A percentile compares a stretch with the other conserved stretches of the same genome.
phyloP scores from a whole-genome alignment of 92 coral and sea anemone genomes.

The Parazoanthus darwini region DNA sequence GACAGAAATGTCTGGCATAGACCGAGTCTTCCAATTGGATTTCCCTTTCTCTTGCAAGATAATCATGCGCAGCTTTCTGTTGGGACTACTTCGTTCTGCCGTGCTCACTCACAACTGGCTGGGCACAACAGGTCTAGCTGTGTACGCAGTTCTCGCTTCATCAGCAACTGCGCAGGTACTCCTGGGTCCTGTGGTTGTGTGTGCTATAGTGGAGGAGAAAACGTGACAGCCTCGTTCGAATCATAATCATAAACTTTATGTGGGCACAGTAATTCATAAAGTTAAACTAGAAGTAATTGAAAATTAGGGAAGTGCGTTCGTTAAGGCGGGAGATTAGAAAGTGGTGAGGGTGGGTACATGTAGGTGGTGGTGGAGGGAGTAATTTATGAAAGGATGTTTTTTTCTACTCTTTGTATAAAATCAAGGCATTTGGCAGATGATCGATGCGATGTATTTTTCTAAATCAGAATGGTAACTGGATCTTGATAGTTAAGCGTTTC shows the following conservation, averaged over 20 bases:
- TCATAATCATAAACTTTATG: no score
- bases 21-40: conserved; percentile 7
- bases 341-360: conserved; percentile 8
- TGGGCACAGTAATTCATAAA: no score
- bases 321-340: conserved; percentile 1
- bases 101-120: conserved; percentile 36
- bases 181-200: no score
- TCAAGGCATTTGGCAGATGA: conserved; percentile 29
- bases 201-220: no score
- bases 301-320: conserved; percentile 22
- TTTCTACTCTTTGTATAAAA: conserved; percentile 26
- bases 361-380: conserved; percentile 22
- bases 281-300: conserved; percentile 4
- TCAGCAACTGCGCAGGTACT: no score
- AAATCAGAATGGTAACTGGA: conserved; percentile 20
- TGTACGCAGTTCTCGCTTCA: no score
- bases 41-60: conserved; percentile 22
- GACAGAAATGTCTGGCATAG: conserved; percentile 45
- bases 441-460: conserved; percentile 22
- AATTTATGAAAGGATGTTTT: conserved; percentile 3
- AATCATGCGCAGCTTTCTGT: conserved; percentile 38
- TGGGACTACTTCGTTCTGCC: conserved; percentile 42
- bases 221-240: not conserved
- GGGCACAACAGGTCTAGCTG: conserved; percentile 35
- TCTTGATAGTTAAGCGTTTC: conserved; percentile 28